These are phyloP conservation scores for Drosophila nebulosa DNA, from an alignment of 1,140 invertebrate genomes.

Conservation along the genomic window DNA sequence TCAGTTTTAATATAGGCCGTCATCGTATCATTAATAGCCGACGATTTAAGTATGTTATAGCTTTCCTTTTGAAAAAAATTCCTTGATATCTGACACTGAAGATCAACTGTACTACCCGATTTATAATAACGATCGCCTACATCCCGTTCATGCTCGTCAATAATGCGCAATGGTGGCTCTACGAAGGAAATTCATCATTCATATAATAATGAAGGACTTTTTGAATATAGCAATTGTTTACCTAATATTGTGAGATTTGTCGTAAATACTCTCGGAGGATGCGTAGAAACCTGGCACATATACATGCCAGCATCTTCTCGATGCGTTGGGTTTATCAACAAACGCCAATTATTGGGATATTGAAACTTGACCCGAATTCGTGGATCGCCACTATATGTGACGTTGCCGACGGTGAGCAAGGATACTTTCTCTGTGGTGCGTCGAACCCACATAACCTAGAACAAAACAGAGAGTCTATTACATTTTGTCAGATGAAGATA, in stretches of 20 bases:
- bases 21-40: slow-evolving; percentile 15
- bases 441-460: slow-evolving; percentile 90
- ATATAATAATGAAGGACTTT: too few species aligned
- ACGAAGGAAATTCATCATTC: neutral
- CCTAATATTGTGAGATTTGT: slow-evolving; percentile 85
- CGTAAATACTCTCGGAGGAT: slow-evolving; percentile 87
- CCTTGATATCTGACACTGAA: slow-evolving; percentile 84
- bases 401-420: slow-evolving; percentile 88
- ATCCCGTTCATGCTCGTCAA: slow-evolving; percentile 86
- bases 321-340: slow-evolving; percentile 88
- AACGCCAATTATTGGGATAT: slow-evolving; percentile 92
- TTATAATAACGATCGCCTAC: slow-evolving; percentile 88
- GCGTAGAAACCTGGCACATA: slow-evolving; percentile 92
- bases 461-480: neutral
- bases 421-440: slow-evolving; percentile 87
- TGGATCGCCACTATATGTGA: slow-evolving; percentile 87
- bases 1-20: slow-evolving; percentile 40
- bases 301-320: slow-evolving; percentile 89
- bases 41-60: slow-evolving; percentile 59
- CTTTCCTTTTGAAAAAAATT: slow-evolving; percentile 73
- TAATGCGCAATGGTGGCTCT: slow-evolving; percentile 86
- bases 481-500: neutral
- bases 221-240: slow-evolving; percentile 56
- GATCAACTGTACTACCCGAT: slow-evolving; percentile 87
- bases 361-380: slow-evolving; percentile 88